Evolutionary conservation across 2,797 vertebrate species (phyloP).

Genomic region (Gymnoscopelus microlampas): DNA sequence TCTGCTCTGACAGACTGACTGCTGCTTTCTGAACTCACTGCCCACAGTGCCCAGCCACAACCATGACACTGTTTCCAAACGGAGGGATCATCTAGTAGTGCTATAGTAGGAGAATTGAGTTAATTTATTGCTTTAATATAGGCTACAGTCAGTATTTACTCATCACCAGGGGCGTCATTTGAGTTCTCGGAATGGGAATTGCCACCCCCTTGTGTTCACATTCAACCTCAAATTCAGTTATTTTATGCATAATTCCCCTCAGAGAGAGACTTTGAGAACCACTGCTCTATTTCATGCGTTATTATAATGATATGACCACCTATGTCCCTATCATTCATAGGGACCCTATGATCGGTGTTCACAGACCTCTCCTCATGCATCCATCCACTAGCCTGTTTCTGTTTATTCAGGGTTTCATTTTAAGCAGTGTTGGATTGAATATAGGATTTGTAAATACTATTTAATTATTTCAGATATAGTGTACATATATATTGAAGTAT

Average conservation of each 20-base stretch:
- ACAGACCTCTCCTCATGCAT: slow-evolving; percentile 45
- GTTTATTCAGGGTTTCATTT: slow-evolving; percentile 63
- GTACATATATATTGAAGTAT: slow-evolving; percentile 81
- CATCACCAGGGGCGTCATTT: slow-evolving; percentile 5
- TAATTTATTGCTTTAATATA: slow-evolving; percentile 16
- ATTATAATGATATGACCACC: slow-evolving; percentile 9
- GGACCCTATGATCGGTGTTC: slow-evolving; percentile 38
- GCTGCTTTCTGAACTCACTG: slow-evolving; percentile 49
- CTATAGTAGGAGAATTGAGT: slow-evolving; percentile 3
- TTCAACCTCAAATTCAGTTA: no score
- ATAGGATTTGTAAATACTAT: slow-evolving; percentile 70
- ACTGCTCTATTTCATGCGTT: slow-evolving; percentile 29
- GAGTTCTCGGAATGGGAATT: no score
- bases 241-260: no score
- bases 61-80: slow-evolving; percentile 18
- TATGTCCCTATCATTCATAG: slow-evolving; percentile 29
- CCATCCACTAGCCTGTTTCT: slow-evolving; percentile 52
- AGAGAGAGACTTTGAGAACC: slow-evolving; percentile 6
- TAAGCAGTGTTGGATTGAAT: slow-evolving; percentile 68
- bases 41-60: slow-evolving; percentile 25
- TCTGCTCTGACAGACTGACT: slow-evolving; percentile 40
- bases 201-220: no score
- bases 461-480: slow-evolving; percentile 73
- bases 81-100: slow-evolving; percentile 4
- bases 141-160: slow-evolving; percentile 22